These are phyloP conservation scores for Chrysotoxum bicinctum DNA, from an alignment of 2,888 invertebrate species.

Conservation along the genomic window DNA sequence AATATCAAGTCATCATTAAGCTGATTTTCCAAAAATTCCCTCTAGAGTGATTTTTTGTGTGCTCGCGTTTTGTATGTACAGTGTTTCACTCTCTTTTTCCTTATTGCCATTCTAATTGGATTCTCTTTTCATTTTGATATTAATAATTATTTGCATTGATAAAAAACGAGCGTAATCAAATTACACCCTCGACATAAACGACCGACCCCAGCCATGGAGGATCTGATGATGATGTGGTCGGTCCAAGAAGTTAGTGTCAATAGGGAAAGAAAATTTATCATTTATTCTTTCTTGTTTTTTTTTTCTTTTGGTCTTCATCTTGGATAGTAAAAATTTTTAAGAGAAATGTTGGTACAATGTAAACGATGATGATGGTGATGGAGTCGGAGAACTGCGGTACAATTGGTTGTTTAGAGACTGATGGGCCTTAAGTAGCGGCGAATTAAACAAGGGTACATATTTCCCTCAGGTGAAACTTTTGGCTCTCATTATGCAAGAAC, in stretches of 20 bases:
- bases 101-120: constrained; percentile 46
- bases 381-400: constrained; percentile 21
- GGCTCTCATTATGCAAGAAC: constrained; percentile 9
- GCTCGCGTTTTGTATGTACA: background rate
- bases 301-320: background rate
- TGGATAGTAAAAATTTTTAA: background rate
- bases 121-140: constrained; percentile 49
- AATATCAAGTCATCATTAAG: constrained; percentile 61
- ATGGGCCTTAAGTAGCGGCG: background rate
- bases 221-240: background rate
- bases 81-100: background rate
- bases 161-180: constrained; percentile 59
- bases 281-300: background rate
- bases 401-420: constrained; percentile 48
- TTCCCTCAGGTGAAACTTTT: background rate
- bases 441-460: background rate
- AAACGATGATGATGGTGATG: constrained; percentile 29
- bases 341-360: background rate
- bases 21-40: constrained; percentile 47
- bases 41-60: background rate
- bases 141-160: constrained; percentile 60
- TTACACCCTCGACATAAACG: constrained; percentile 34
- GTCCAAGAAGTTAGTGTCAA: background rate
- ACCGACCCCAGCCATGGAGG: background rate
- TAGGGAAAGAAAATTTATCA: background rate